Evolutionary conservation across 1,140 invertebrate species (phyloP), one percentile per base, ranked within the genome.

Genomic region (Fragariocoptes setiger): DNA sequence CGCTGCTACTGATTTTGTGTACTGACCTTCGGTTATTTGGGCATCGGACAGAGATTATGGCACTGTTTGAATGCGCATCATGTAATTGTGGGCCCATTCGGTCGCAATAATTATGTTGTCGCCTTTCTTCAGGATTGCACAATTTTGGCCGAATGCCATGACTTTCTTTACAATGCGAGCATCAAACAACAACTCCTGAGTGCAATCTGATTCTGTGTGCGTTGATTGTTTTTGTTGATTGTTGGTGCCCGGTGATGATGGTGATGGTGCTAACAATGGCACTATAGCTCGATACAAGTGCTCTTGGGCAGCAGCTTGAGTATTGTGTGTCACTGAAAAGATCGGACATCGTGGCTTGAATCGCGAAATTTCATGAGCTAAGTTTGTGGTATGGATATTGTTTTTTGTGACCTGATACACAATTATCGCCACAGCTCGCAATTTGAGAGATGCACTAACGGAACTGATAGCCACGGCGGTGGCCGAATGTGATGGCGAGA

Each of bases 71-170:
- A 95, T 68, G 46, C 88, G 70, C 62, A 94, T 69, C 46, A 86
- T 95, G 65, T 95, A 74, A 41, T 88, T 88, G 56, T 79, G 70
- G 52, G 74, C 71, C 86, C 86, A 95, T 50, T 90, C 90, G 20
- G 88, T 95, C 16, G 95, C 72, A 19, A 95, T 68, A 19, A 95
- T 68, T 0, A 95, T 69, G n/a, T 75, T 65, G 58, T 92, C 85
- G 5, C 77, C 76, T 19, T 64, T 54, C 48, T 74, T 72, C 44
- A 95, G 63, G 58, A 95, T 86, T n/a, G 72, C 73, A 49, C 73
- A 68, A 43, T 65, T 60, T 52, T 79, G 75, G n/a, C 80, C 90
- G 52, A 83, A 73, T 40, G 72, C 65, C 38, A 95, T 63, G 16
- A 77, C 85, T 51, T 68, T 71, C 50, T 82, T 70, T 3, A 94